Evolutionary conservation across 1,140 invertebrate genomes (phyloP).

Genomic region (Drosophila tsacasi): DNA sequence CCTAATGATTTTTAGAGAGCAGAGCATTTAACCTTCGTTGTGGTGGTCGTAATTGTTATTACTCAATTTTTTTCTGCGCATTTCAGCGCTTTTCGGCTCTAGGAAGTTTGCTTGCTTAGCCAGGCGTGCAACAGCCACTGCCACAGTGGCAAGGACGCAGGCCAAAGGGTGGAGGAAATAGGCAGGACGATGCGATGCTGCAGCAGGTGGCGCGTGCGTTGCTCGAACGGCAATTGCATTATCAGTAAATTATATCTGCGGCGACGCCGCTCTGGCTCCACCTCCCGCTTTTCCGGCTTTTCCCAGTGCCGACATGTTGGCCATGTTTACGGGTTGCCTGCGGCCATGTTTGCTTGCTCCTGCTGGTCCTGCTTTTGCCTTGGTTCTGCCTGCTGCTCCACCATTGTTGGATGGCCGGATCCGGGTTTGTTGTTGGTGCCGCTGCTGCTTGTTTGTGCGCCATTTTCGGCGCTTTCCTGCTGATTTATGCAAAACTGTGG

Average conservation of each 20-base stretch:
- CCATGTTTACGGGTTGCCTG: constrained; percentile 73
- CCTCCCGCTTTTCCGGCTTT: constrained; percentile 28
- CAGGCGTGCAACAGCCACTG: constrained; percentile 31
- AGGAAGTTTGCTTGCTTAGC: constrained; percentile 51
- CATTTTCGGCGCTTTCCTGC: constrained; percentile 78
- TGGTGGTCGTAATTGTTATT: constrained; percentile 41
- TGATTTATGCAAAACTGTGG: constrained; percentile 82
- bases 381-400: constrained; percentile 6
- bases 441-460: constrained; percentile 63
- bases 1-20: neutral
- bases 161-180: neutral
- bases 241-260: constrained; percentile 81
- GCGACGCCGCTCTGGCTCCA: constrained; percentile 24
- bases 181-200: constrained; percentile 36
- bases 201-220: constrained; percentile 50
- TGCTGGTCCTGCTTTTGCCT: constrained; percentile 17
- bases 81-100: constrained; percentile 46
- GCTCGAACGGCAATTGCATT: constrained; percentile 64
- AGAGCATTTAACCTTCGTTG: constrained; percentile 43
- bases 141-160: neutral
- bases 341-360: constrained; percentile 55
- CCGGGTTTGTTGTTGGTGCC: constrained; percentile 18
- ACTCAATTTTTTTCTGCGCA: constrained; percentile 51
- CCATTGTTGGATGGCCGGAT: constrained; percentile 32
- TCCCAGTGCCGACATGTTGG: constrained; percentile 47